Percentiles rank a stretch among this genome's conserved stretches.
phyloP scores from a whole-genome alignment of 1,140 invertebrate species.

The Drosophila murphyi region DNA sequence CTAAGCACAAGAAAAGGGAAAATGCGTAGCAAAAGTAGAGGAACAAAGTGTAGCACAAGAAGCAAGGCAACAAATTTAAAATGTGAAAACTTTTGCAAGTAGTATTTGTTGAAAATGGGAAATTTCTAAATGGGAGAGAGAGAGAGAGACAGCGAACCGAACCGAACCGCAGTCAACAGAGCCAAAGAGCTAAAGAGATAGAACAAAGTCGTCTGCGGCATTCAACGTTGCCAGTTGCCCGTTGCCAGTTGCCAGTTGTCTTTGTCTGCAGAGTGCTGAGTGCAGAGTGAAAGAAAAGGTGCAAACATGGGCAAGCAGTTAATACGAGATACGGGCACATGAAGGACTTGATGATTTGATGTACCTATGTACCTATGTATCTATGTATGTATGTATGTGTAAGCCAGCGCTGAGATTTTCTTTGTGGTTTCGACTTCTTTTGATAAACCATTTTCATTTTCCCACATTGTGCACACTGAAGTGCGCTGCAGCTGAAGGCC shows the following conservation, averaged over 20 bases:
- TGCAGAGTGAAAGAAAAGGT: slow-evolving; percentile 43
- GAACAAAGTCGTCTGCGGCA: slow-evolving; percentile 48
- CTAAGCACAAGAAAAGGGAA: not conserved
- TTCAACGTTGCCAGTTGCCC: slow-evolving; percentile 5
- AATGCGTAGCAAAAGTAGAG: not conserved
- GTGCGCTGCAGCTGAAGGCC: slow-evolving; percentile 20
- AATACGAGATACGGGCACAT: slow-evolving; percentile 58
- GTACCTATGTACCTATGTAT: not conserved
- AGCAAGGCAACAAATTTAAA: slow-evolving; percentile 77
- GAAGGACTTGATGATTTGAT: slow-evolving; percentile 62
- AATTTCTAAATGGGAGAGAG: slow-evolving; percentile 4
- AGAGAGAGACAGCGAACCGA: slow-evolving; percentile 42
- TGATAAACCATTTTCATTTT: slow-evolving; percentile 64
- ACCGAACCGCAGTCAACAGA: slow-evolving; percentile 67
- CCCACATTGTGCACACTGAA: slow-evolving; percentile 41
- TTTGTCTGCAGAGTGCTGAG: slow-evolving; percentile 50
- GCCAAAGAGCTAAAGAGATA: slow-evolving; percentile 49
- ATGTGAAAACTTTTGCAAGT: slow-evolving; percentile 64
- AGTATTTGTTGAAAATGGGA: slow-evolving; percentile 62
- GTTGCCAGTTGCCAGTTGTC: slow-evolving; percentile 11
- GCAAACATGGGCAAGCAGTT: slow-evolving; percentile 48
- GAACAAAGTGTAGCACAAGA: slow-evolving; percentile 49
- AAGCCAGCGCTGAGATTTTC: slow-evolving; percentile 77
- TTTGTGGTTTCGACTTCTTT: slow-evolving; percentile 81
- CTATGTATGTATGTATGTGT: slow-evolving; percentile 32